Evolutionary conservation across 2,113 vertebrate species (phyloP).

Genomic region (Acanthochromis polyacanthus): DNA sequence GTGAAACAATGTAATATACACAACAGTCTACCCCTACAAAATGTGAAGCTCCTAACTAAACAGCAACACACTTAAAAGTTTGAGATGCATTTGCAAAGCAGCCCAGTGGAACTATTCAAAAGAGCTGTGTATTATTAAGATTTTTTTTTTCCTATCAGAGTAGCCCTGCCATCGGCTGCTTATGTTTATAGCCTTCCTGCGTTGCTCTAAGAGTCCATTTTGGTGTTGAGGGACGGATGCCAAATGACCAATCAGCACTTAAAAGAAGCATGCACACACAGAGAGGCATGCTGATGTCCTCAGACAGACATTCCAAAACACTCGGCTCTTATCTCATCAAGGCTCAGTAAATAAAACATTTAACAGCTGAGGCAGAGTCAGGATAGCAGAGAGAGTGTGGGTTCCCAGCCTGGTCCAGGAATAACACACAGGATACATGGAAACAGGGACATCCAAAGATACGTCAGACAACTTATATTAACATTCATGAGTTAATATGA

Average conservation of each 20-base stretch:
- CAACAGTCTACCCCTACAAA: slow-evolving; percentile 16
- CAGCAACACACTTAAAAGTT: slow-evolving; percentile 56
- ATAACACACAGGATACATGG: slow-evolving; percentile 18
- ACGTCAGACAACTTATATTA: slow-evolving; percentile 26
- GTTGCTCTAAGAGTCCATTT: slow-evolving; percentile 69
- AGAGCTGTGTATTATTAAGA: slow-evolving; percentile 51
- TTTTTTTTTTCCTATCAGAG: slow-evolving; percentile 22
- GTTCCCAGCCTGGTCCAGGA: slow-evolving; percentile 32
- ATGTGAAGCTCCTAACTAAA: slow-evolving; percentile 31
- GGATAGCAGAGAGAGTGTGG: slow-evolving; percentile 23
- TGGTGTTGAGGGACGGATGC: slow-evolving; percentile 58
- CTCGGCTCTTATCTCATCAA: slow-evolving; percentile 78
- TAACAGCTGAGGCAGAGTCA: slow-evolving; percentile 66
- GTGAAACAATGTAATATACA: slow-evolving; percentile 38
- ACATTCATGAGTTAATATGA: slow-evolving; percentile 27
- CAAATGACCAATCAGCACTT: slow-evolving; percentile 76
- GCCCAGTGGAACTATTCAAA: slow-evolving; percentile 53
- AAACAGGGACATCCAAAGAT: slow-evolving; percentile 23
- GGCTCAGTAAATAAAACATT: slow-evolving; percentile 82
- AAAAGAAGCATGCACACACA: slow-evolving; percentile 56
- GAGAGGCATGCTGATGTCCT: slow-evolving; percentile 61
- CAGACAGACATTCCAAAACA: slow-evolving; percentile 72
- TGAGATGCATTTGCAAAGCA: slow-evolving; percentile 57
- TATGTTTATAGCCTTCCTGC: slow-evolving; percentile 63
- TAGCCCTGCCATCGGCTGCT: slow-evolving; percentile 34